phyloP scores from a whole-genome alignment of 2,888 invertebrate genomes.

The Endotricha flammealis region DNA sequence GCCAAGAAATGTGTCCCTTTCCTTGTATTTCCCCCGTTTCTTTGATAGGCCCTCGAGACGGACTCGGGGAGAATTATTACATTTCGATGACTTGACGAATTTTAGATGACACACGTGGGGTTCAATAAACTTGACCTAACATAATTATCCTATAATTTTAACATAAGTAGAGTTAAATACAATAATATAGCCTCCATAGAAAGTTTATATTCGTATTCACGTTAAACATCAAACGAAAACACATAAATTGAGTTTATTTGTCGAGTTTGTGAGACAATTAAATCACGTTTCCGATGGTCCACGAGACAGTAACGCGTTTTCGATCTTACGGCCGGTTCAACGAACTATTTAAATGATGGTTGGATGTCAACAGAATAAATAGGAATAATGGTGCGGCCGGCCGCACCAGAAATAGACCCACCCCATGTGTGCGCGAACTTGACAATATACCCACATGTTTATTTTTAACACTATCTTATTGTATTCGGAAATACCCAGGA shows the following conservation, averaged over 20 bases:
- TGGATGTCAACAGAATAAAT: constrained; percentile 32
- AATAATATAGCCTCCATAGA: too few species aligned
- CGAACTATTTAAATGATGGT: constrained; percentile 12
- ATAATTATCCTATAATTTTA: too few species aligned
- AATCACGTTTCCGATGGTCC: constrained; percentile 6
- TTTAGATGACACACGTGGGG: constrained; percentile 51
- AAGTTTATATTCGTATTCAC: too few species aligned
- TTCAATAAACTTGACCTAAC: constrained; percentile 43
- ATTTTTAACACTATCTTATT: constrained; percentile 68
- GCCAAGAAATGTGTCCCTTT: constrained; percentile 38
- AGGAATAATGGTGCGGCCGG: constrained; percentile 55
- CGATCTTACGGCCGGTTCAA: constrained; percentile 8
- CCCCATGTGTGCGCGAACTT: constrained; percentile 69
- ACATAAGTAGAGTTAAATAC: too few species aligned
- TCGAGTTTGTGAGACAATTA: constrained; percentile 1
- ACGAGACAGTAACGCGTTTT: constrained; percentile 2
- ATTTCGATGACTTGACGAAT: constrained; percentile 74
- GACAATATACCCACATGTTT: constrained; percentile 64
- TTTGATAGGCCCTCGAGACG: constrained; percentile 64
- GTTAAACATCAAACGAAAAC: too few species aligned
- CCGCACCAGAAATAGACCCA: constrained; percentile 59
- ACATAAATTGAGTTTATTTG: background rate
- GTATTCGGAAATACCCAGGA: constrained; percentile 58
- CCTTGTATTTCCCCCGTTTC: constrained; percentile 40
- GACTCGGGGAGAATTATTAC: constrained; percentile 63